phyloP scores from a whole-genome alignment of 2,888 invertebrate genomes.

The Tenthredo notha region DNA sequence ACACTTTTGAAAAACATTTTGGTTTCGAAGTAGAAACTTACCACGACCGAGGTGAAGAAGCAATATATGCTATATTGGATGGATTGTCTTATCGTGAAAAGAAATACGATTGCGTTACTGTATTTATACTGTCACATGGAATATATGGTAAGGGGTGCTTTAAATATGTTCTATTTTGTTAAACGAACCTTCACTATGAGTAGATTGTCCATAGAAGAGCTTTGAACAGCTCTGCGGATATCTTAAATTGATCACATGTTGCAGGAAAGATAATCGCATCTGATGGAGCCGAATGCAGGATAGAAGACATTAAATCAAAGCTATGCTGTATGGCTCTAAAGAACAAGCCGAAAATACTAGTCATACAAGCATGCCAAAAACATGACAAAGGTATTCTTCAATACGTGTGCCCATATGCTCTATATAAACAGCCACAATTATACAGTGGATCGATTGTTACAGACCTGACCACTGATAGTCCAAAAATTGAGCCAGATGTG shows the following conservation, averaged over 20 bases:
- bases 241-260: slow-evolving; percentile 11
- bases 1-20: slow-evolving; percentile 73
- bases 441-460: neutral
- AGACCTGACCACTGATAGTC: slow-evolving; percentile 55
- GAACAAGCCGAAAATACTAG: slow-evolving; percentile 80
- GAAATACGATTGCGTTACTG: slow-evolving; percentile 75
- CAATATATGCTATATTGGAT: slow-evolving; percentile 66
- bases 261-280: slow-evolving; percentile 78
- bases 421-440: neutral
- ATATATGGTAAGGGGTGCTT: slow-evolving; percentile 67
- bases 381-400: neutral
- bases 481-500: neutral
- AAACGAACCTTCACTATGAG: neutral
- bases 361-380: slow-evolving; percentile 82
- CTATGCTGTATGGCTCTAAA: slow-evolving; percentile 76
- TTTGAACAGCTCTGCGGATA: neutral
- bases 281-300: slow-evolving; percentile 79
- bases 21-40: slow-evolving; percentile 72
- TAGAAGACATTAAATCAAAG: slow-evolving; percentile 79
- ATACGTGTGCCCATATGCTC: neutral
- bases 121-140: slow-evolving; percentile 79
- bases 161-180: neutral
- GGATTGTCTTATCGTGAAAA: slow-evolving; percentile 65
- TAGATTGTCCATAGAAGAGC: neutral
- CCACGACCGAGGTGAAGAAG: slow-evolving; percentile 69